phyloP scores from a whole-genome alignment of 35 echinoderm and acorn worm genomes.

The Ophiothrix spiculata region DNA sequence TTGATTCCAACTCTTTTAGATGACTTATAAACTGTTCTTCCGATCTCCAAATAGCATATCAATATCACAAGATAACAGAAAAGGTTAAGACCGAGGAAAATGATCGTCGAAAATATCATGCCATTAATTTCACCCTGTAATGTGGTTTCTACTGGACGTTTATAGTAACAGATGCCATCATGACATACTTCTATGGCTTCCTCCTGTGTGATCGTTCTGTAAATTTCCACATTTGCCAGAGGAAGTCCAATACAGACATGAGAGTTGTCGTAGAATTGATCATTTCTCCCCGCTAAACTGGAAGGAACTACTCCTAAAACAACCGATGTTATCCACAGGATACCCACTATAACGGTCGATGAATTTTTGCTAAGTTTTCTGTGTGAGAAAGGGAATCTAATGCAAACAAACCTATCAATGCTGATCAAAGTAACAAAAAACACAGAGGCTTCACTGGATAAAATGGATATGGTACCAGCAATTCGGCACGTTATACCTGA shows the following conservation, averaged over 20 bases:
- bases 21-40: neutral
- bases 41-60: neutral
- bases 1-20: neutral
- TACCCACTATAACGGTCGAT: neutral
- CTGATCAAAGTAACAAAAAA: constrained; percentile 37
- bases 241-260: neutral
- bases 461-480: constrained; percentile 26
- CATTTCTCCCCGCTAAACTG: neutral
- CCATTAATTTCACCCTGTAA: neutral
- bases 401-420: constrained; percentile 33
- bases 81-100: neutral
- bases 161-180: neutral
- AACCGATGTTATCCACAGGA: neutral
- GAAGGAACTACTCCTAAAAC: neutral
- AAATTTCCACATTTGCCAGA: neutral
- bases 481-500: constrained; percentile 21
- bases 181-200: neutral
- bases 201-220: neutral
- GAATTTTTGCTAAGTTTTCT: neutral
- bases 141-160: neutral
- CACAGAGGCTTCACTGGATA: constrained; percentile 49
- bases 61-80: neutral
- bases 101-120: neutral
- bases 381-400: constrained; percentile 30
- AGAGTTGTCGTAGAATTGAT: neutral